Conservation (phyloP, 2,797 vertebrate genomes). For the Acanthurus tractus region DNA sequence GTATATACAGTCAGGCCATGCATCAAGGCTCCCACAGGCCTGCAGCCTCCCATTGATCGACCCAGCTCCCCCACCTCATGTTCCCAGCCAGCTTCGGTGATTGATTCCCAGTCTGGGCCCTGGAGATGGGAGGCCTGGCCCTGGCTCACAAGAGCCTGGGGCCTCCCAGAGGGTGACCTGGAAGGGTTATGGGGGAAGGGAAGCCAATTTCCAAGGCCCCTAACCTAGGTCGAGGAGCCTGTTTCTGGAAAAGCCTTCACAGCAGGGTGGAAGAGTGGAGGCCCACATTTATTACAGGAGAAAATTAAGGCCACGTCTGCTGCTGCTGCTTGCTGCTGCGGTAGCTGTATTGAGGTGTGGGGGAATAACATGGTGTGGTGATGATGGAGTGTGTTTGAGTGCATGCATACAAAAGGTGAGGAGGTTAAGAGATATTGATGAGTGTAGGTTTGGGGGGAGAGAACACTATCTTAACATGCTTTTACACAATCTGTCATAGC, state of each 20-base stretch:
- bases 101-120: conserved; percentile 83
- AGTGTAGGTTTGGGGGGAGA: background rate
- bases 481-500: conserved; percentile 53
- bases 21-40: conserved; percentile 80
- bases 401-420: conserved; percentile 40
- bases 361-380: background rate
- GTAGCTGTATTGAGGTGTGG: conserved; percentile 36
- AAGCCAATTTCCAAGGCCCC: conserved; percentile 60
- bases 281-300: conserved; percentile 75
- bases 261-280: conserved; percentile 55
- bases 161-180: conserved; percentile 76
- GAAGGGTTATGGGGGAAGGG: conserved; percentile 48
- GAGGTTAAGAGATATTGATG: conserved; percentile 55
- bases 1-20: conserved; percentile 74
- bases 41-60: conserved; percentile 76
- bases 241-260: conserved; percentile 72
- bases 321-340: conserved; percentile 39
- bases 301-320: conserved; percentile 77
- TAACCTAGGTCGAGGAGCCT: conserved; percentile 61
- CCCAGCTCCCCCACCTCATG: conserved; percentile 63
- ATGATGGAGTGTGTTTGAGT: conserved; percentile 21
- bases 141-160: conserved; percentile 65
- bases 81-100: conserved; percentile 73
- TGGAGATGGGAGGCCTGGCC: conserved; percentile 80
- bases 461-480: conserved; percentile 35